These are phyloP conservation scores for Ifrita kowaldi DNA, from an alignment of 2,113 vertebrate species.

Conservation along the genomic window DNA sequence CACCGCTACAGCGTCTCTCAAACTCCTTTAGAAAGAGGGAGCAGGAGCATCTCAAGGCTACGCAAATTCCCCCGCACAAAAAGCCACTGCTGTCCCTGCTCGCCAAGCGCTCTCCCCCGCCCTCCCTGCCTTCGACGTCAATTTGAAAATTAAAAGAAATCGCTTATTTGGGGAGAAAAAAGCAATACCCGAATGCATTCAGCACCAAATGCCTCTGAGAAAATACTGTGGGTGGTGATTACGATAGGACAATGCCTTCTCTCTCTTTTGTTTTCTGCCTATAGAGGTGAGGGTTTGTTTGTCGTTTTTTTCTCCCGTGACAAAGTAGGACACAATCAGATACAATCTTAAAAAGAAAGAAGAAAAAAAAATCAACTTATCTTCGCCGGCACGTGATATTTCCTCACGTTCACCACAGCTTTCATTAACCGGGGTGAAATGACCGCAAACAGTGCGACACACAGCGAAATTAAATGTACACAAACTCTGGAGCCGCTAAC, in stretches of 20 bases:
- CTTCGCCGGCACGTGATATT: constrained; percentile 20
- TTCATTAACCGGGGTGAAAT: constrained; percentile 66
- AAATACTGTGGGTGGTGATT: constrained; percentile 54
- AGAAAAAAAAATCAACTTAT: neutral
- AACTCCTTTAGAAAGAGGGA: neutral
- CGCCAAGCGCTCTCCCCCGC: neutral
- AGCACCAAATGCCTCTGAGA: constrained; percentile 52
- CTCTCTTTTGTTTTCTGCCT: constrained; percentile 31
- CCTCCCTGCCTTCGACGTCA: neutral
- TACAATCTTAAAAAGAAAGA: constrained; percentile 10
- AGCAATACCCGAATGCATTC: constrained; percentile 57
- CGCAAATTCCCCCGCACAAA: neutral
- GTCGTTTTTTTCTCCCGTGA: neutral
- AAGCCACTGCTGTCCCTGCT: neutral
- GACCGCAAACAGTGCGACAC: constrained; percentile 55
- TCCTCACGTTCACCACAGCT: constrained; percentile 46
- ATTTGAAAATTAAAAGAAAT: constrained; percentile 44
- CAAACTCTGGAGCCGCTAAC: constrained; percentile 32
- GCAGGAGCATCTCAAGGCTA: neutral
- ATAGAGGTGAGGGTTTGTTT: neutral
- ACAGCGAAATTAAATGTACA: constrained; percentile 68
- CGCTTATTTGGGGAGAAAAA: neutral
- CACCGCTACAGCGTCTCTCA: neutral
- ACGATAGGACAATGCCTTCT: constrained; percentile 53
- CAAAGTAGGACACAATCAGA: constrained; percentile 60